Evolutionary conservation across 1,140 invertebrate genomes (phyloP), one percentile per base, ranked within the genome.

Genomic region (Phenacoccus solenopsis): DNA sequence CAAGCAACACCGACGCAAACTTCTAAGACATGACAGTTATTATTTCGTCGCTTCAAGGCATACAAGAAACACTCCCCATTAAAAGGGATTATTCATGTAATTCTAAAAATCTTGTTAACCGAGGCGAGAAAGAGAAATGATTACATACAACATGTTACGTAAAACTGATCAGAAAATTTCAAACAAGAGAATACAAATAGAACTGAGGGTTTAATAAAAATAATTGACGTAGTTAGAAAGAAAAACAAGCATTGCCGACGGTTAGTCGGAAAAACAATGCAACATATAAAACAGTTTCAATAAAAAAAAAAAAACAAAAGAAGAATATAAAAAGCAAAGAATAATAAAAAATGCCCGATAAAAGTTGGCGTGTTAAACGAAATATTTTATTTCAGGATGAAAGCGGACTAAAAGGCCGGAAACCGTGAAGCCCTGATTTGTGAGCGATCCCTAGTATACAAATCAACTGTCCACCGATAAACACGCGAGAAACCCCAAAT

Each of bases 391-490:
- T 49, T 49, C 38, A 49, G 38, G 38, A 49, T 4, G 20, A 49
- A 49, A 49, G n/a, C n/a, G 38, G 38, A 49, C 38, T 49, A 49
- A 49, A 49, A 49, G 38, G 38, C 38, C 38, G 38, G 38, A 49
- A 49, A 49, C 13, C 38, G 38, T 49, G 38, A 49, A 49, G 20
- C 20, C 38, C 12, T 49, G 38, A 49, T 49, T 49, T 49, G 38
- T 49, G 38, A 16, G 38, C 12, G 38, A 49, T 49, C 38, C 38
- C 38, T 49, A 16, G 38, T 49, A 49, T n/a, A 49, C 38, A 49
- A 49, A 49, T 49, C 38, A 49, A 49, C 38, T 49, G 38, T 49
- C 38, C 38, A 49, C 16, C 20, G 38, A 49, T 49, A 49, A 49
- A 49, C 38, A 49, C 38, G 38, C 38, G 38, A 49, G 38, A 49